Conservation (phyloP, 37 sponge, comb jelly and placozoan genomes). For the Mnemiopsis leidyi region DNA sequence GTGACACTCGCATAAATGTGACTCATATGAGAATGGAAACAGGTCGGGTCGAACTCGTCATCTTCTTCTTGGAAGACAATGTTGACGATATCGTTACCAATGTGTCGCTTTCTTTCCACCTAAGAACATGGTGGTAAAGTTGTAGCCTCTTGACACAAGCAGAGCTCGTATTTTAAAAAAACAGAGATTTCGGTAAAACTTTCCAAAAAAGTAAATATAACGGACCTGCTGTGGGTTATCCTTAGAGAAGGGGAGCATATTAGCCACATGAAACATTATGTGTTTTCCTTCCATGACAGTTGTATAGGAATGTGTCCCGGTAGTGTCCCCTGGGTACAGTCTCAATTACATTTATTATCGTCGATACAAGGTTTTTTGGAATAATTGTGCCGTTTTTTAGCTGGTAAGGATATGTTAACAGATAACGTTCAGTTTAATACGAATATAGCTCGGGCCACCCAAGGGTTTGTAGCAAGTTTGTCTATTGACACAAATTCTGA, state of each 20-base stretch:
- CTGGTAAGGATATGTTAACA: too few species aligned
- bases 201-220: too few species aligned
- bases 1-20: conserved; percentile 57
- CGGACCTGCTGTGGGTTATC: conserved; percentile 88
- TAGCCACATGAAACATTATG: conserved; percentile 98
- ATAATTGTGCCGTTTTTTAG: background rate
- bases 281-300: conserved; percentile 77
- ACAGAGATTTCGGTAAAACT: too few species aligned
- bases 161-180: too few species aligned
- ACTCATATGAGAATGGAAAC: conserved; percentile 40
- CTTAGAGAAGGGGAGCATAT: conserved; percentile 80
- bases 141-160: too few species aligned
- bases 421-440: too few species aligned
- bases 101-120: conserved; percentile 59
- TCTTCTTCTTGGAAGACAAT: conserved; percentile 63
- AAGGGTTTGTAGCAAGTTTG: too few species aligned
- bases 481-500: background rate
- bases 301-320: conserved; percentile 83
- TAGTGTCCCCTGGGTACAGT: conserved; percentile 80
- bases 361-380: too few species aligned
- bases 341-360: too few species aligned
- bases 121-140: too few species aligned
- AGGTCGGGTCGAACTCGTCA: conserved; percentile 61
- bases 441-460: too few species aligned
- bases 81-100: conserved; percentile 50